Evolutionary conservation across 2,113 vertebrate species (phyloP), one percentile per base, ranked within the genome.

Genomic region (Zosterops lateralis): DNA sequence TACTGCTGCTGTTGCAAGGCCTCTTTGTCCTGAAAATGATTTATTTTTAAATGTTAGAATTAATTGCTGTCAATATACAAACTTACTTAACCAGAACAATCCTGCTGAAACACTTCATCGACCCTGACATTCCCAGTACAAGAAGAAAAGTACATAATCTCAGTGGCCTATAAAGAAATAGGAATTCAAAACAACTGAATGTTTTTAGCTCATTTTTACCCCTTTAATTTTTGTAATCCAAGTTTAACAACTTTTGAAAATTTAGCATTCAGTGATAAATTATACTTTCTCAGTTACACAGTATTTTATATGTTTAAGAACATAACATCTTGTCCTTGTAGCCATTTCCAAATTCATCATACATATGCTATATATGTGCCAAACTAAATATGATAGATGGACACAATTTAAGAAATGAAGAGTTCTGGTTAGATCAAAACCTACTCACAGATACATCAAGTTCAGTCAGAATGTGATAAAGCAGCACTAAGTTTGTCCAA

Each of bases 1-100:
- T 98, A 97, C 82, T 98, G 98, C 84, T 98, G 98, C 84, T 99
- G 98, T 83, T 99, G 98, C 51, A 99, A 84, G 2, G 97, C 98
- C 74, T 99, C 98, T 77, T 98, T 99, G 89, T 99, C 99, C 99
- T 99, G 92, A 93, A 70, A 68, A 73, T 7, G 22, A 10, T 18
- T 28, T 84, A 31, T 62, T 56, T 60, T 22, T 4, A 14, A 3
- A 19, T 16, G 10, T 57, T 32, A 86, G 12, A 60, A 71, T 50
- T 45, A 45, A 94, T 26, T 71, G 42, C 40, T 87, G 72, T 17
- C 77, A 67, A 38, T 28, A 75, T 7, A 56, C 8, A 65, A 11
- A 62, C 18, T 17, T 42, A 68, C 9, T 45, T 17, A 31, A 45
- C 17, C 24, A 56, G 25, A 91, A 84, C 15, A 72, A 47, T 22